phyloP scores from a whole-genome alignment of 1,140 invertebrate species.

The Onthophagus taurus region DNA sequence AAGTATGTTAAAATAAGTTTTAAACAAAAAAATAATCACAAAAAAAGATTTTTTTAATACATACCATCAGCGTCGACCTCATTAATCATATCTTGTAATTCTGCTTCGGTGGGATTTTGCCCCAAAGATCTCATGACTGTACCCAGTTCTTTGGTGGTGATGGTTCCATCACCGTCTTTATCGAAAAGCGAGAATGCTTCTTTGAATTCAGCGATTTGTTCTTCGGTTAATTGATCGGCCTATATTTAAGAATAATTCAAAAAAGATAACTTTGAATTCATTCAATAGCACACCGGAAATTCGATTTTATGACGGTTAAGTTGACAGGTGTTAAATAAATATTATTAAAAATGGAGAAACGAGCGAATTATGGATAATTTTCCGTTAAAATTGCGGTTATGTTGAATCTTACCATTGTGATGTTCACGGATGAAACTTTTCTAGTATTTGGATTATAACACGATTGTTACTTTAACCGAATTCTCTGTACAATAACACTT shows the following conservation, averaged over 20 bases:
- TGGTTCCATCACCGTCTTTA: constrained; percentile 99
- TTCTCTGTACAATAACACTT: too few species aligned
- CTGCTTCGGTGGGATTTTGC: constrained; percentile 98
- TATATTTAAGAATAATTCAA: constrained; percentile 35
- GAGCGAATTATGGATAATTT: too few species aligned
- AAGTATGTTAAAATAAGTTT: neutral
- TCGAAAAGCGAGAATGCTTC: constrained; percentile 99
- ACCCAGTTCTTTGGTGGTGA: constrained; percentile 99
- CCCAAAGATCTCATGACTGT: constrained; percentile 98
- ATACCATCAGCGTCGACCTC: constrained; percentile 99
- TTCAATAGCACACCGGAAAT: too few species aligned
- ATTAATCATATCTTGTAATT: constrained; percentile 99
- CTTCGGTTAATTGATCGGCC: constrained; percentile 96
- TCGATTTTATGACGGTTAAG: too few species aligned
- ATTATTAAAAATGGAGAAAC: too few species aligned
- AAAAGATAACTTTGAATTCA: too few species aligned
- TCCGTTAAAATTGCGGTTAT: too few species aligned
- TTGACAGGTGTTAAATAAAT: too few species aligned
- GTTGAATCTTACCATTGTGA: too few species aligned
- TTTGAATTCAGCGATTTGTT: constrained; percentile 99
- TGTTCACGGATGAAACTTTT: too few species aligned
- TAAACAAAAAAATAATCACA: neutral
- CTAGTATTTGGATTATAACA: too few species aligned
- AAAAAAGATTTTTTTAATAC: constrained; percentile 29
- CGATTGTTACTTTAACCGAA: too few species aligned